Percentiles rank a stretch among this genome's conserved stretches.
Conservation (phyloP, 1,140 invertebrate genomes). For the Babylonia areolata region DNA sequence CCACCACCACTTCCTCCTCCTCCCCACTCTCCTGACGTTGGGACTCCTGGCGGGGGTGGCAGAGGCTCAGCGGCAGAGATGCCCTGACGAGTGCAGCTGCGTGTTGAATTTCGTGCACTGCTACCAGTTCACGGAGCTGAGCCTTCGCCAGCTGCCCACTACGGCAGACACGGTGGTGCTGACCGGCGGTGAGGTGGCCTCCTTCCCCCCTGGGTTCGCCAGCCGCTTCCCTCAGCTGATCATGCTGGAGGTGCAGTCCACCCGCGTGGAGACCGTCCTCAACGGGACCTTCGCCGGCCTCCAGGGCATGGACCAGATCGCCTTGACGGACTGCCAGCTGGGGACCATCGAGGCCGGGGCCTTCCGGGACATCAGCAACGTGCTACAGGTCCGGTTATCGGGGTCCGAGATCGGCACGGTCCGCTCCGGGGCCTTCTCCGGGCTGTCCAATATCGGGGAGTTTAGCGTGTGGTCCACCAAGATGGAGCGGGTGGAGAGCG, state of each 20-base stretch:
- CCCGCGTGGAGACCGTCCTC: background rate
- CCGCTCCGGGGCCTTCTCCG: background rate
- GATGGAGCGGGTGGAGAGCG: background rate
- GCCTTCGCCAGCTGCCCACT: background rate
- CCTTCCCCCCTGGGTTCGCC: constrained; percentile 17
- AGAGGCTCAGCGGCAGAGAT: background rate
- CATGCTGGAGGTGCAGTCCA: constrained; percentile 21
- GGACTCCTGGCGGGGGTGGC: background rate
- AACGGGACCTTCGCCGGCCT: constrained; percentile 25
- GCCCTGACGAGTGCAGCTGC: constrained; percentile 14
- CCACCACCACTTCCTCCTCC: background rate
- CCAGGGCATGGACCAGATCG: constrained; percentile 14
- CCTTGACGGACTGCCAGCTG: constrained; percentile 25
- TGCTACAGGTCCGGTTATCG: background rate
- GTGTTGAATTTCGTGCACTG: constrained; percentile 10
- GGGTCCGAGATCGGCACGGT: constrained; percentile 13
- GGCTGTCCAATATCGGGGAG: constrained; percentile 8
- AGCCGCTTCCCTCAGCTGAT: background rate
- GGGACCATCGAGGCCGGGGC: constrained; percentile 23
- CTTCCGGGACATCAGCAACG: constrained; percentile 12
- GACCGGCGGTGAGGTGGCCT: background rate
- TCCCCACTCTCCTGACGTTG: background rate
- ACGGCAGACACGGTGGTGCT: constrained; percentile 10
- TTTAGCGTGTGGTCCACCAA: constrained; percentile 21
- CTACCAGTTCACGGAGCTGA: constrained; percentile 26